Percentiles rank a stretch among this genome's conserved stretches.
Conservation (phyloP, 2,888 invertebrate genomes). For the Oscheius onirici region DNA sequence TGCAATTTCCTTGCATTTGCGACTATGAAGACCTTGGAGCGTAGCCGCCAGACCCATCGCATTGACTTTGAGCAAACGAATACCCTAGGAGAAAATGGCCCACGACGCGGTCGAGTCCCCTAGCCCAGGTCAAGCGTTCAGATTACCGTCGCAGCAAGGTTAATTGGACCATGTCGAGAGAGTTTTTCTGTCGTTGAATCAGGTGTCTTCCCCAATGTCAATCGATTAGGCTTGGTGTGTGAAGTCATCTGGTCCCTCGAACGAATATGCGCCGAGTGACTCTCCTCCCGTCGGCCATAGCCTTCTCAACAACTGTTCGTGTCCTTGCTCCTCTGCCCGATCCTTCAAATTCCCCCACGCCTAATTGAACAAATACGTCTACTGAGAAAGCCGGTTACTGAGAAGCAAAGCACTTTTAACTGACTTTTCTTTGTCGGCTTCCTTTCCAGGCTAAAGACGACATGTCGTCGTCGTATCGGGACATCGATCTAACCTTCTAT, state of each 20-base stretch:
- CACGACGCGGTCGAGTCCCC: neutral
- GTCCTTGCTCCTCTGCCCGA: conserved; percentile 24
- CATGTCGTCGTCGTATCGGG: conserved; percentile 22
- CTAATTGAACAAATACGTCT: conserved; percentile 29
- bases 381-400: conserved; percentile 14
- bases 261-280: conserved; percentile 32
- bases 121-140: conserved; percentile 11
- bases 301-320: conserved; percentile 31
- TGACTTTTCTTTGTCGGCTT: neutral
- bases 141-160: conserved; percentile 11
- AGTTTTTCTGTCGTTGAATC: neutral
- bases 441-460: neutral
- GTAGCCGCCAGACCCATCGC: conserved; percentile 26
- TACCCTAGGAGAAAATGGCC: conserved; percentile 20
- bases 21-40: conserved; percentile 26
- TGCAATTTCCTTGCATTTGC: conserved; percentile 25
- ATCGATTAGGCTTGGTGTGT: conserved; percentile 24
- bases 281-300: conserved; percentile 9
- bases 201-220: conserved; percentile 11
- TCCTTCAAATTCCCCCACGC: conserved; percentile 18
- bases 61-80: conserved; percentile 33
- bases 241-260: conserved; percentile 32
- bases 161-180: neutral
- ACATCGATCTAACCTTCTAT: conserved; percentile 31
- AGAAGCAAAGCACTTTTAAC: neutral